Evolutionary conservation across 2,113 vertebrate genomes (phyloP).

Genomic region (Syrrhaptes paradoxus): DNA sequence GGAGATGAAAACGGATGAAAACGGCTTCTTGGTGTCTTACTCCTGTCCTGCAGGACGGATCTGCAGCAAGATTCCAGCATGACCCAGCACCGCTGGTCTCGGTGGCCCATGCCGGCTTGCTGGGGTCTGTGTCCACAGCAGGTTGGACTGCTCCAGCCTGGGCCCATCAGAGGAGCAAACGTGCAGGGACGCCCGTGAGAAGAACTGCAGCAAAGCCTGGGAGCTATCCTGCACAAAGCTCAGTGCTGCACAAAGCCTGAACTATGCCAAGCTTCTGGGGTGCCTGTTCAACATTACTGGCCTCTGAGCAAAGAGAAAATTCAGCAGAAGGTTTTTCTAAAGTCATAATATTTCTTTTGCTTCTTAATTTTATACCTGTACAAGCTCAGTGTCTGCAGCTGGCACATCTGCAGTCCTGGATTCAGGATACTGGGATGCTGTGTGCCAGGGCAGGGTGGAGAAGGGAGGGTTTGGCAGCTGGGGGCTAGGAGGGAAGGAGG

Average conservation of each 20-base stretch:
- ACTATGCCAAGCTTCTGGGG: accelerated
- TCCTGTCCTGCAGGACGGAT: not conserved
- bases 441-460: accelerated
- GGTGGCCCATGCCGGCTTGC: not conserved
- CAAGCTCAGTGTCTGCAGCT: not conserved
- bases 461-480: not conserved
- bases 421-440: not conserved
- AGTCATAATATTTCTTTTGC: not conserved
- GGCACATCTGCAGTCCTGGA: not conserved
- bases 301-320: not conserved
- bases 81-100: not conserved
- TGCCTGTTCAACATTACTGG: accelerated
- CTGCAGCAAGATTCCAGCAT: accelerated
- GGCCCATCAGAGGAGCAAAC: accelerated
- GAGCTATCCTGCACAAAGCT: not conserved
- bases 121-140: not conserved
- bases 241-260: not conserved
- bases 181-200: accelerated
- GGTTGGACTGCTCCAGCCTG: not conserved
- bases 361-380: not conserved
- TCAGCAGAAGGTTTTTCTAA: not conserved
- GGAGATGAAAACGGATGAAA: not conserved
- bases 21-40: not conserved
- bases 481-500: not conserved
- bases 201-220: not conserved